These are phyloP conservation scores for Odiellus spinosus DNA, from an alignment of 2,888 invertebrate species.

Conservation along the genomic window DNA sequence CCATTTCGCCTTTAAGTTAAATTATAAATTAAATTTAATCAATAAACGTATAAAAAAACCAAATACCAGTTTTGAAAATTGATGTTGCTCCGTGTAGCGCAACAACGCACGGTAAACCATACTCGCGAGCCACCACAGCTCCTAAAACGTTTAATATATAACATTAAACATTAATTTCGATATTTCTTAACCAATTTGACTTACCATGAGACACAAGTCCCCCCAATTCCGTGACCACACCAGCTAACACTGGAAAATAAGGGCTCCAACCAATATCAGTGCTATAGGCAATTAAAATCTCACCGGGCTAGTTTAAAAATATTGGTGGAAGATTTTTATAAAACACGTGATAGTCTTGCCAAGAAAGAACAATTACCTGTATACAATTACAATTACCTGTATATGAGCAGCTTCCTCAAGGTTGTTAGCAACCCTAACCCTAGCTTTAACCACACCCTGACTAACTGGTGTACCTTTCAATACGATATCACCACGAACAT, in stretches of 20 bases:
- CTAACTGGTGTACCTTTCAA: constrained; percentile 1
- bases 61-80: constrained; percentile 11
- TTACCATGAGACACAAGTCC: constrained; percentile 66
- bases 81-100: constrained; percentile 48
- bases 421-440: neutral
- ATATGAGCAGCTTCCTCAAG: neutral
- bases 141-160: constrained; percentile 41
- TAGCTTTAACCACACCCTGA: neutral
- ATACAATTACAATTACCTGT: too few relatives aligned
- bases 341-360: too few relatives aligned
- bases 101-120: constrained; percentile 62
- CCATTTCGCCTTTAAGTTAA: constrained; percentile 10
- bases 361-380: too few relatives aligned
- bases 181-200: constrained; percentile 8
- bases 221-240: constrained; percentile 64
- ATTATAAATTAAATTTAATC: too few relatives aligned
- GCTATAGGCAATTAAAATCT: constrained; percentile 55
- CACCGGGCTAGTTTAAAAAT: constrained; percentile 34
- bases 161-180: too few relatives aligned
- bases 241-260: constrained; percentile 60
- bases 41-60: constrained; percentile 2
- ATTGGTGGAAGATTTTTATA: too few relatives aligned
- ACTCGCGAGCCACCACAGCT: constrained; percentile 65
- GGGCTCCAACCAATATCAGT: constrained; percentile 76
- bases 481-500: too few relatives aligned